A percentile compares a stretch with the other conserved stretches of the same genome.
These are phyloP conservation scores for Girardinichthys multiradiatus DNA, from an alignment of 2,113 vertebrate genomes.

Conservation along the genomic window DNA sequence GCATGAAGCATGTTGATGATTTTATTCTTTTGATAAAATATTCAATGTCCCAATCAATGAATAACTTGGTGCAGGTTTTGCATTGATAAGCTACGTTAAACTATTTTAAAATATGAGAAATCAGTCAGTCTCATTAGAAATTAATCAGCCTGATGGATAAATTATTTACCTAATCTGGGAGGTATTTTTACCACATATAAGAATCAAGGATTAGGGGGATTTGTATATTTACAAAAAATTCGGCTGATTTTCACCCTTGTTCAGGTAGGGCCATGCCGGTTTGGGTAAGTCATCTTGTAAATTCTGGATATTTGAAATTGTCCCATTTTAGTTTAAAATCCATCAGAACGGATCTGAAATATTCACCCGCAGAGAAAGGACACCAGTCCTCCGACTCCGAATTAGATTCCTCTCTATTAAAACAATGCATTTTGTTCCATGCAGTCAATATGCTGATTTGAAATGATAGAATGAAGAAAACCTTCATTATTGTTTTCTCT, in stretches of 20 bases:
- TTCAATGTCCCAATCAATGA: background rate
- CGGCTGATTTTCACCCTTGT: no score
- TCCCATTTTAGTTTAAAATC: no score
- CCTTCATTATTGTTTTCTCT: slow-evolving; percentile 72
- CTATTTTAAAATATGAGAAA: background rate
- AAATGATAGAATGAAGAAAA: slow-evolving; percentile 47
- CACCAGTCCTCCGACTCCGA: background rate
- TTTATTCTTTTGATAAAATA: background rate
- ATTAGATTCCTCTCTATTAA: no score
- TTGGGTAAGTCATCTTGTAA: no score
- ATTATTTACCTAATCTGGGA: no score
- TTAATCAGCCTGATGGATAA: background rate
- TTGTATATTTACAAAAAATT: no score
- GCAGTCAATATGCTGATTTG: slow-evolving; percentile 37
- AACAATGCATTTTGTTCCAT: background rate
- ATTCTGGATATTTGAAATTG: no score
- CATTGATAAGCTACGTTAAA: background rate
- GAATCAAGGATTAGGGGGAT: no score
- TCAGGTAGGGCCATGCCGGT: no score
- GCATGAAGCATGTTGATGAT: slow-evolving; percentile 13
- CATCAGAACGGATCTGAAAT: background rate
- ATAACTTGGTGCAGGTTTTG: background rate
- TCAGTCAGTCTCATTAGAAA: background rate
- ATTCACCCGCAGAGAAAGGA: background rate
- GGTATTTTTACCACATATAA: no score